A percentile compares a stretch with the other conserved stretches of the same genome.
Evolutionary conservation across 2,797 vertebrate genomes (phyloP).

Genomic region (Crypturellus tataupa): DNA sequence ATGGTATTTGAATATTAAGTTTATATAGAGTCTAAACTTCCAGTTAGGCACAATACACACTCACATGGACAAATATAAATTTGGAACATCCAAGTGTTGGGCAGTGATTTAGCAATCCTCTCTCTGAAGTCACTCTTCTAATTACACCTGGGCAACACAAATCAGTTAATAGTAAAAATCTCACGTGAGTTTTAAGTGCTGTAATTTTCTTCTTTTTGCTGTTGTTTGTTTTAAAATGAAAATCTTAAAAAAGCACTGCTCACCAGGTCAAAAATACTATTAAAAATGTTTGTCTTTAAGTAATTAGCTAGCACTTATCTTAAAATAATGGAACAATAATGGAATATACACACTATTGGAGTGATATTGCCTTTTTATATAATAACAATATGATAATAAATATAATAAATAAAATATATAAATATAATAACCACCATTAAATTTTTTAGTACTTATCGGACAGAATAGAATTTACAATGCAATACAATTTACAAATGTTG

Average conservation of each 20-base stretch:
- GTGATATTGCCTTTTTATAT: neutral
- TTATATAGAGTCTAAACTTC: slow-evolving; percentile 8
- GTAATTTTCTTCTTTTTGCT: neutral
- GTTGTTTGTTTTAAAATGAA: neutral
- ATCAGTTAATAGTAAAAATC: neutral
- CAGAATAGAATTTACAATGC: slow-evolving; percentile 3
- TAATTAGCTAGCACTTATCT: neutral
- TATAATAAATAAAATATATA: neutral
- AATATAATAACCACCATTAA: neutral
- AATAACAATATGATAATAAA: neutral
- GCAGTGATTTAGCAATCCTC: neutral
- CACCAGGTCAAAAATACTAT: neutral
- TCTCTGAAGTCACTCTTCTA: neutral
- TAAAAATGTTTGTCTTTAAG: neutral
- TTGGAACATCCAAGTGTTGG: neutral
- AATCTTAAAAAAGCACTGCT: neutral
- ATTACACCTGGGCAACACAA: neutral
- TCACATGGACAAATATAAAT: neutral
- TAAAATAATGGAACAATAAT: neutral
- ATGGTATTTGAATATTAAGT: neutral
- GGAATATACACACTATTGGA: neutral
- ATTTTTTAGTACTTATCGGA: neutral
- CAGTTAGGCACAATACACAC: neutral
- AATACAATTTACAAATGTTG: too few relatives aligned
- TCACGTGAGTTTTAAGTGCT: neutral